Evolutionary conservation across 2,797 vertebrate genomes (phyloP).

Genomic region (Denticeps clupeoides): DNA sequence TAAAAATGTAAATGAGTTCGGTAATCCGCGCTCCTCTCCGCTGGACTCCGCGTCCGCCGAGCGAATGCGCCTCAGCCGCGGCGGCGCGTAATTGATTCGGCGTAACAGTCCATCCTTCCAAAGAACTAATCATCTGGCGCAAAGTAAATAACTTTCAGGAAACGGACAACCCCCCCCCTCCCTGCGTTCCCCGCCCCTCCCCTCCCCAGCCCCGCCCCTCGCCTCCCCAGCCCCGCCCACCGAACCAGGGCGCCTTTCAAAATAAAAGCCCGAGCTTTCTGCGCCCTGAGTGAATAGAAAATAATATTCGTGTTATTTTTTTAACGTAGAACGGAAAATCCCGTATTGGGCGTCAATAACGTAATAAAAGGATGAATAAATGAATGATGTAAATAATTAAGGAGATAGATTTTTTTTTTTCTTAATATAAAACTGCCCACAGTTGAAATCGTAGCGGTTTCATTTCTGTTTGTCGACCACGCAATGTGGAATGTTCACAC

Average conservation of each 20-base stretch:
- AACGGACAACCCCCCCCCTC: constrained; percentile 58
- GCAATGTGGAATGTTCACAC: not conserved
- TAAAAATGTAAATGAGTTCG: constrained; percentile 40
- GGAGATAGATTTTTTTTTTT: no score
- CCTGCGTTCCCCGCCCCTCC: constrained; percentile 45
- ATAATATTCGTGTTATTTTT: constrained; percentile 35
- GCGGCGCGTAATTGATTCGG: constrained; percentile 89
- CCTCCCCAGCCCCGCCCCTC: constrained; percentile 39
- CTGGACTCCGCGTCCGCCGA: constrained; percentile 58
- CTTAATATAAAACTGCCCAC: no score
- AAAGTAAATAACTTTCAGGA: constrained; percentile 95
- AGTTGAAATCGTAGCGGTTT: no score
- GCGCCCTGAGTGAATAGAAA: constrained; percentile 24
- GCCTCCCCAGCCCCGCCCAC: constrained; percentile 28
- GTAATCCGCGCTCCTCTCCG: constrained; percentile 46
- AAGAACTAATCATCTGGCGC: constrained; percentile 84
- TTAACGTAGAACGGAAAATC: no score
- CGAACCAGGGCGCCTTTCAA: constrained; percentile 64
- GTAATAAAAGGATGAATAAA: no score
- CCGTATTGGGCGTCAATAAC: no score
- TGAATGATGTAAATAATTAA: no score
- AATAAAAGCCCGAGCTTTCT: constrained; percentile 65
- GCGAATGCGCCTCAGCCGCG: constrained; percentile 65
- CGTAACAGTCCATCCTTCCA: constrained; percentile 81
- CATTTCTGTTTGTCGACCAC: no score